These are phyloP conservation scores for Neuroscelio doddi DNA, from an alignment of 2,888 invertebrate species.

Conservation along the genomic window DNA sequence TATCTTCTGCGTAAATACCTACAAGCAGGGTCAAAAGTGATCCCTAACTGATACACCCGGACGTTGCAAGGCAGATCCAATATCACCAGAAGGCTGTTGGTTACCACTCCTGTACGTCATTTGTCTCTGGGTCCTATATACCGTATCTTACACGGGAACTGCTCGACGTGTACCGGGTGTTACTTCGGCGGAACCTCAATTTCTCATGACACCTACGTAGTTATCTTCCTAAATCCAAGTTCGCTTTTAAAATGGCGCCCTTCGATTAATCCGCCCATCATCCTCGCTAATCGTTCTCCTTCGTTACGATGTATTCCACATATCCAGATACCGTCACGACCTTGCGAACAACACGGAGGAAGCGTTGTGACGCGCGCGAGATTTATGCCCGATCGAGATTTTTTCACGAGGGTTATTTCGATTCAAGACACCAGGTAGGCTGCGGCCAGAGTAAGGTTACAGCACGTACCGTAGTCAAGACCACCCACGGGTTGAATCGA, in stretches of 20 bases:
- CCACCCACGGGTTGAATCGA: constrained; percentile 69
- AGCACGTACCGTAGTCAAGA: constrained; percentile 60
- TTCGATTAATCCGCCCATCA: not conserved
- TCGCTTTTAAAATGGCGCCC: not conserved
- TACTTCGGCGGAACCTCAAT: constrained; percentile 43
- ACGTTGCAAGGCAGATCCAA: constrained; percentile 61
- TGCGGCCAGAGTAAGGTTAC: constrained; percentile 61
- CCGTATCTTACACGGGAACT: constrained; percentile 53
- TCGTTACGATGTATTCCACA: not conserved
- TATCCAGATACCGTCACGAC: not conserved
- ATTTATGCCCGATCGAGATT: too few species aligned
- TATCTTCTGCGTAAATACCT: constrained; percentile 31
- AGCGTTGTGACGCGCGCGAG: too few species aligned
- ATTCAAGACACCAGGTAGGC: constrained; percentile 60
- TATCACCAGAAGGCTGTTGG: constrained; percentile 64
- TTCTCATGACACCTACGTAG: constrained; percentile 45
- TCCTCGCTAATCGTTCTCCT: not conserved
- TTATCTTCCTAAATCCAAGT: constrained; percentile 3
- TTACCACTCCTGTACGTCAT: constrained; percentile 69
- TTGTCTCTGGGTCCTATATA: constrained; percentile 66
- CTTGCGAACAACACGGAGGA: not conserved
- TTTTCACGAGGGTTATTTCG: too few species aligned
- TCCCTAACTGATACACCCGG: constrained; percentile 58
- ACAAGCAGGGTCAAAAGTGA: constrained; percentile 52
- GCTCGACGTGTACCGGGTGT: constrained; percentile 57